Percentiles rank a stretch among this genome's conserved stretches.
phyloP scores from a whole-genome alignment of 1,140 invertebrate genomes.

The Pseudomyrmex sp. region DNA sequence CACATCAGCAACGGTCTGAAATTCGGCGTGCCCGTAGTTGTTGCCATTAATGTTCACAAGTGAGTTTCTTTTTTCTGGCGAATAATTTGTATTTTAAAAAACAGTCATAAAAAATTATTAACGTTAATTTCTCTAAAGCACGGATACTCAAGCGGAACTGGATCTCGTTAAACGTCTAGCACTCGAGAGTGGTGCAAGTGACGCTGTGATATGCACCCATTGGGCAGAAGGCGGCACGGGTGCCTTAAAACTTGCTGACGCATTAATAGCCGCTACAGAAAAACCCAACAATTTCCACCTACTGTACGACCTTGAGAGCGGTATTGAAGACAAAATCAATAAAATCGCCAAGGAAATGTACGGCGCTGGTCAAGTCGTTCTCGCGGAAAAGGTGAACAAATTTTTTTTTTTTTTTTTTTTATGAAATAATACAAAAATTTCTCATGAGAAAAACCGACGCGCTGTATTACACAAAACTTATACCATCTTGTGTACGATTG shows the following conservation, averaged over 20 bases:
- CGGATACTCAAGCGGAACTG: constrained; percentile 95
- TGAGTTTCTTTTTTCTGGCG: constrained; percentile 83
- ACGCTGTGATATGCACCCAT: constrained; percentile 95
- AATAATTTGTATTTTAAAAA: too few species aligned
- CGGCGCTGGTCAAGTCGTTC: constrained; percentile 94
- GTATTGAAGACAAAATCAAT: constrained; percentile 95
- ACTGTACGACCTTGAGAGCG: constrained; percentile 92
- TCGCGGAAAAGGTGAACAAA: constrained; percentile 88
- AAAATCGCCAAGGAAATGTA: constrained; percentile 98
- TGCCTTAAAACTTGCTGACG: constrained; percentile 93
- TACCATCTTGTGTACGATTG: constrained; percentile 25
- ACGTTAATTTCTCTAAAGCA: constrained; percentile 85
- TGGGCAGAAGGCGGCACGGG: constrained; percentile 97
- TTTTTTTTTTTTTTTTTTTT: background rate
- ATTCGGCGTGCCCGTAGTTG: constrained; percentile 97
- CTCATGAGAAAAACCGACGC: background rate
- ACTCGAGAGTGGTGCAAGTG: constrained; percentile 91
- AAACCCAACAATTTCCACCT: constrained; percentile 89
- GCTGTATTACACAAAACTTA: background rate
- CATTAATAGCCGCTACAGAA: constrained; percentile 92
- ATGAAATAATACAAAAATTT: constrained; percentile 33
- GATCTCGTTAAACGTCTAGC: constrained; percentile 91
- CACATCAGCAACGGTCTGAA: constrained; percentile 97
- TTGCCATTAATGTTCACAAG: constrained; percentile 96
- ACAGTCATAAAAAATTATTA: background rate